Base-by-base conservation (phyloP, 1,140 invertebrate species). In the Alviniconcha marisindica region DNA sequence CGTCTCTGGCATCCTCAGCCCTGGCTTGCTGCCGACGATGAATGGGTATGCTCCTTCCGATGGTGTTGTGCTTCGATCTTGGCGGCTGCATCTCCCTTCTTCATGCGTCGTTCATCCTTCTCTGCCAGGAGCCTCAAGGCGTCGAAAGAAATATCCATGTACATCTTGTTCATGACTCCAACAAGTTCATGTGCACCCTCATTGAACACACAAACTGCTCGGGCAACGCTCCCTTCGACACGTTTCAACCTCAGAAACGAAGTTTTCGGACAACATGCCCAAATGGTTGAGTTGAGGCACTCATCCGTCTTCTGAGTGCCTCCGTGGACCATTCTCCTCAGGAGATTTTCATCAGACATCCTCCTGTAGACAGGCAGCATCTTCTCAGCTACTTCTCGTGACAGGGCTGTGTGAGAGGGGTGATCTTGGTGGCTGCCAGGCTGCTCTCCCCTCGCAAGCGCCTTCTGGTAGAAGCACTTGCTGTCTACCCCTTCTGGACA, bases 271-370 rank as follows among this genome's bases (percentile, higher is more conserved):
- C 40, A 73, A 12, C 69, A 15, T 15, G 31, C 31, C 69, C 69
- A 73, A 18, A 42, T 73, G 10, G 69, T 73, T 18, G 69, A 15
- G 31, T 73, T 73, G 5, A 73, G 69, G 69, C 40, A 73, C 40
- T 42, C 3, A 38, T 73, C 36, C 10, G 69, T 73, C 15, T 28
- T 73, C 31, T 73, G 69, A 18, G 69, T 73, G 33, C 3, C 40
- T 1, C 69, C 31, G 24, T 42, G 69, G n/a, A 42, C 31, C 69
- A 73, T 73, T 15, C 69, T 15, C 69, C 69, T 73, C 18, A 42
- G 31, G 4, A 36, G 69, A 38, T n/a, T 18, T 33, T 73, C 69
- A 7, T 73, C 14, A 10, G 69, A 73, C 31, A 73, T 42, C 10
- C 69, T 7, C 40, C 40, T 36, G 40, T 73, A 36, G 3, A 73